Conservation (phyloP, 2,797 vertebrate genomes). For the Parambassis ranga region DNA sequence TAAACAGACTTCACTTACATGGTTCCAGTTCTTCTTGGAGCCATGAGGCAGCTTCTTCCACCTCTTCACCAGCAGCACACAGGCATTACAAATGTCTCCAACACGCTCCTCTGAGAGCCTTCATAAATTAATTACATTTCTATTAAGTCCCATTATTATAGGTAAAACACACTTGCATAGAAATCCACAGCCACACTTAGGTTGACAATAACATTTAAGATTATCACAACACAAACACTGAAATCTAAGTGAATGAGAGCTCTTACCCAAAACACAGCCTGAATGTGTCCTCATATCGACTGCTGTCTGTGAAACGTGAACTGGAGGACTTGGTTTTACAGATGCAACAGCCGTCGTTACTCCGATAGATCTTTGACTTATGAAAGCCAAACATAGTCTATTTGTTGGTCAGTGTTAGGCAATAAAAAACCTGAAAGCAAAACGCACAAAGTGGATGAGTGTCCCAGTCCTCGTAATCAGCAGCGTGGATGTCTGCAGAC, state of each 20-base stretch:
- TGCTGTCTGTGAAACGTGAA: conserved; percentile 86
- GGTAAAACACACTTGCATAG: too few relatives aligned
- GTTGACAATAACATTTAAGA: too few relatives aligned
- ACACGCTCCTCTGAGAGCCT: conserved; percentile 83
- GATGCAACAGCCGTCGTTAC: conserved; percentile 86
- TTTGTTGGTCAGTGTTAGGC: conserved; percentile 1
- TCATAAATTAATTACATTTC: too few relatives aligned
- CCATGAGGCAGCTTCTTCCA: conserved; percentile 86
- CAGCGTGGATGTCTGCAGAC: conserved; percentile 34
- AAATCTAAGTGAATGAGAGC: not conserved
- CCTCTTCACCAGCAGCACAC: conserved; percentile 84
- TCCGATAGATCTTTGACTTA: conserved; percentile 87
- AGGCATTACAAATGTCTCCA: conserved; percentile 87
- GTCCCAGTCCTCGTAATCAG: not conserved
- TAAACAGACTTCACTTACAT: conserved; percentile 65
- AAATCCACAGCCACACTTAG: too few relatives aligned
- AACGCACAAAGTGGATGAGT: not conserved
- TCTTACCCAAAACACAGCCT: conserved; percentile 84
- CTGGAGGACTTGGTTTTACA: conserved; percentile 89
- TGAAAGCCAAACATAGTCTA: conserved; percentile 85
- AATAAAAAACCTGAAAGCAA: conserved; percentile 33
- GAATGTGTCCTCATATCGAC: conserved; percentile 85
- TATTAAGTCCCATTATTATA: too few relatives aligned
- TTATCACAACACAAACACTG: too few relatives aligned
- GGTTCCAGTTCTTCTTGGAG: conserved; percentile 88